Base-by-base conservation (phyloP, 2,113 vertebrate species). In the Otolemur garnettii region DNA sequence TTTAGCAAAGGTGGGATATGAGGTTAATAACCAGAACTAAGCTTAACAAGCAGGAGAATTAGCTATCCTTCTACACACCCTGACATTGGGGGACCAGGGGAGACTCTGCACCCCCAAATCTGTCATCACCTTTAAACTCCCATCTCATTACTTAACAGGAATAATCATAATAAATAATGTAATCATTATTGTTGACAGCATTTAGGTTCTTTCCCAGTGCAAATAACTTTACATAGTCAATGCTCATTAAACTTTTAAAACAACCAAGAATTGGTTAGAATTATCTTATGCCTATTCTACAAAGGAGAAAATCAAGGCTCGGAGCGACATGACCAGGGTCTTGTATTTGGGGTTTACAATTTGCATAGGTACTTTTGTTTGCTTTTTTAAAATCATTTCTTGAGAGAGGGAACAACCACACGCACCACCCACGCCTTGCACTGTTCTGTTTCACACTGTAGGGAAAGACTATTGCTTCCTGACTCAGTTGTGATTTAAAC, bases 241-340 rank as follows among this genome's bases (percentile, higher is more conserved):
- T 38, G 30, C 26, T 72, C 66, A 74, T 66, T 90, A 30, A 71
- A 33, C 50, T 78, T 55, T 92, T 22, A 57, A 93, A 87, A 66
- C 38, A 71, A 89, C 12, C 53, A 91, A 64, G 84, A 60, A 83
- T 30, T 28, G 62, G 5, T 86, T 60, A 57, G 50, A 95, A 69
- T 88, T 72, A 59, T 87, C 78, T 86, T 45, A 42, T 80, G 38
- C 35, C 17, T 12, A 10, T 71, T 75, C 87, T 18, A 87, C 18
- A 92, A 79, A 86, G 60, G 69, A 96, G 45, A 62, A 90, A 81
- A 87, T 62, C 30, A 53, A 77, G 5, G 24, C 57, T 96, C 30
- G 74, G 11, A 74, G 64, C 72, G 59, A 55, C 26, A 35, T 19
- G 42, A 71, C n/a, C 35, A 74, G 69, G 21, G n/a, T 28, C 45